Evolutionary conservation across 37 sponge, comb jelly and placozoan species (phyloP).

Genomic region (Corticium candelabrum): DNA sequence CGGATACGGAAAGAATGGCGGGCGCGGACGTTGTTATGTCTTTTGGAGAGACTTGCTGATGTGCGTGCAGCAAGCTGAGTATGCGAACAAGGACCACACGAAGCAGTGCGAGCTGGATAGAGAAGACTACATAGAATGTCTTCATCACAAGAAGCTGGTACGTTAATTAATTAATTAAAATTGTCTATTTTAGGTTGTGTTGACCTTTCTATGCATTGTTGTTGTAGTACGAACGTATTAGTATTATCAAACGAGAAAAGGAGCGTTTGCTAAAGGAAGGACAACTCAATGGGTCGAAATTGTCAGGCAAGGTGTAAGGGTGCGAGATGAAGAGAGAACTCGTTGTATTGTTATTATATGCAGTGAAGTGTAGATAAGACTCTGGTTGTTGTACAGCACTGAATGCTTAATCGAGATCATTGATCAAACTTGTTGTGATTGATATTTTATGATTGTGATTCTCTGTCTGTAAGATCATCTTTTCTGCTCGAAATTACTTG

Average conservation of each 20-base stretch:
- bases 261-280: conserved; percentile 64
- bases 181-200: neutral
- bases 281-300: conserved; percentile 20
- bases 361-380: neutral
- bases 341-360: neutral
- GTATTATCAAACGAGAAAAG: conserved; percentile 40
- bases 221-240: conserved; percentile 10
- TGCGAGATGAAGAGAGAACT: too few species aligned
- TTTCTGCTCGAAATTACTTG: too few species aligned
- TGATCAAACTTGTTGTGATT: too few species aligned
- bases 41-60: conserved; percentile 60
- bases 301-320: too few species aligned
- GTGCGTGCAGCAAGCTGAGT: conserved; percentile 23
- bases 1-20: conserved; percentile 56
- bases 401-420: too few species aligned
- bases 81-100: neutral
- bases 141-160: conserved; percentile 70
- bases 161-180: neutral
- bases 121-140: conserved; percentile 85
- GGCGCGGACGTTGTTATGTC: conserved; percentile 57
- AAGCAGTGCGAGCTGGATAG: conserved; percentile 29
- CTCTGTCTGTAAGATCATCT: too few species aligned
- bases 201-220: too few species aligned
- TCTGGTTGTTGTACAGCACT: neutral
- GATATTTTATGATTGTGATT: too few species aligned